Conservation (phyloP, 2,113 vertebrate species). For the Albula goreensis region DNA sequence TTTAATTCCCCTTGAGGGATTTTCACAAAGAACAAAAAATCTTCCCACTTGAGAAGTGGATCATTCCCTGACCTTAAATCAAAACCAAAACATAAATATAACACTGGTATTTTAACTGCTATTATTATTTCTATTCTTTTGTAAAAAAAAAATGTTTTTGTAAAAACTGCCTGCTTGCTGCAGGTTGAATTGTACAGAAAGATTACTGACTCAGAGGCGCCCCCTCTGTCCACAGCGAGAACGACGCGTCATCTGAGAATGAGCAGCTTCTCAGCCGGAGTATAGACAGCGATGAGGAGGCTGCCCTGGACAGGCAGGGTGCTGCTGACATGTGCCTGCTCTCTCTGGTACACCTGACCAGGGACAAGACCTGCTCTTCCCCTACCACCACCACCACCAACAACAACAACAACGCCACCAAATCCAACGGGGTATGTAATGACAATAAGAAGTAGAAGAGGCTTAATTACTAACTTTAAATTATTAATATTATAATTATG, state of each 20-base stretch:
- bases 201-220: not conserved
- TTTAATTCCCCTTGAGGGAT: too few species aligned
- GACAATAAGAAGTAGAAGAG: too few species aligned
- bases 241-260: slow-evolving; percentile 95
- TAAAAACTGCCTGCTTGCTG: too few species aligned
- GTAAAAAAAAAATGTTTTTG: too few species aligned
- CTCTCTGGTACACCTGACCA: slow-evolving; percentile 86
- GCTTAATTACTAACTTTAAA: too few species aligned
- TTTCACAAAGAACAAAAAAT: too few species aligned
- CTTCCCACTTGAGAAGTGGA: too few species aligned
- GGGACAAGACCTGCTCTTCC: slow-evolving; percentile 71
- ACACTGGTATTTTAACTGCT: too few species aligned
- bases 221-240: slow-evolving; percentile 78
- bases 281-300: slow-evolving; percentile 97
- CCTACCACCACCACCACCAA: slow-evolving; percentile 61
- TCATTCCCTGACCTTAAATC: too few species aligned
- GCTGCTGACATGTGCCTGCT: slow-evolving; percentile 86
- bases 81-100: too few species aligned
- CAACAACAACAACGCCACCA: slow-evolving; percentile 61
- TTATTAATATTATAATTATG: too few species aligned
- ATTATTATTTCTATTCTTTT: too few species aligned
- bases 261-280: slow-evolving; percentile 93
- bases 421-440: slow-evolving; percentile 80
- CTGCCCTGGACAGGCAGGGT: slow-evolving; percentile 85
- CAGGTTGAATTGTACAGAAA: not conserved